phyloP scores from a whole-genome alignment of 1,140 invertebrate species.

The Bombus affinis region DNA sequence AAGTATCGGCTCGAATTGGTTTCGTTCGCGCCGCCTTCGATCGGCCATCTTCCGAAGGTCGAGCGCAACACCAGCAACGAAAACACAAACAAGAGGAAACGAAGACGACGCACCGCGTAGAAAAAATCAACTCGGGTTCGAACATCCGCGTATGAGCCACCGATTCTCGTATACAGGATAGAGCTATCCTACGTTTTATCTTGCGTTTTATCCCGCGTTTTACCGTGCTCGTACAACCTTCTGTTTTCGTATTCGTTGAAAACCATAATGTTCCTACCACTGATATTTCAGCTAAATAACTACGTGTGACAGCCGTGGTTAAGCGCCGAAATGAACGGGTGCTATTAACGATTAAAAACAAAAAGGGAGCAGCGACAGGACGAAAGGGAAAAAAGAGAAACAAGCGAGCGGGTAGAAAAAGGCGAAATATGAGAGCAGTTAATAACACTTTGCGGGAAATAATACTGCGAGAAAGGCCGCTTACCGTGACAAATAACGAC shows the following conservation, averaged over 20 bases:
- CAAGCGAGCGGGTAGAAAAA: constrained; percentile 77
- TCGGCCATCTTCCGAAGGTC: neutral
- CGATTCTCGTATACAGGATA: neutral
- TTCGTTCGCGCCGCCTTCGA: no score
- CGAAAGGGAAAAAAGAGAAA: constrained; percentile 70
- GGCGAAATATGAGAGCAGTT: constrained; percentile 82
- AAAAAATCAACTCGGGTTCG: neutral
- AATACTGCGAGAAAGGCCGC: constrained; percentile 82
- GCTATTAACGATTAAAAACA: constrained; percentile 80
- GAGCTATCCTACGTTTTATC: neutral
- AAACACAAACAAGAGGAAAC: neutral
- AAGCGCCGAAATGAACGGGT: constrained; percentile 76
- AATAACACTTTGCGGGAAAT: constrained; percentile 83
- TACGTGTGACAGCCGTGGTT: constrained; percentile 69
- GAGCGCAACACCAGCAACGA: neutral
- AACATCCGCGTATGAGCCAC: neutral
- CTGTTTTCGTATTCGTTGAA: constrained; percentile 36
- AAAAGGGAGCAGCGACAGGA: constrained; percentile 66
- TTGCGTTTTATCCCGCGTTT: neutral
- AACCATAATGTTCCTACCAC: constrained; percentile 57
- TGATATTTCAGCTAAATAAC: constrained; percentile 78
- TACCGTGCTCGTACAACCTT: neutral
- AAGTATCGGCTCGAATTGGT: neutral
- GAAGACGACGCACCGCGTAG: no score
- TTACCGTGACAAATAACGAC: constrained; percentile 82